Base-by-base conservation (phyloP, 2,888 invertebrate genomes). In the Trypoxylon attenuatum region DNA sequence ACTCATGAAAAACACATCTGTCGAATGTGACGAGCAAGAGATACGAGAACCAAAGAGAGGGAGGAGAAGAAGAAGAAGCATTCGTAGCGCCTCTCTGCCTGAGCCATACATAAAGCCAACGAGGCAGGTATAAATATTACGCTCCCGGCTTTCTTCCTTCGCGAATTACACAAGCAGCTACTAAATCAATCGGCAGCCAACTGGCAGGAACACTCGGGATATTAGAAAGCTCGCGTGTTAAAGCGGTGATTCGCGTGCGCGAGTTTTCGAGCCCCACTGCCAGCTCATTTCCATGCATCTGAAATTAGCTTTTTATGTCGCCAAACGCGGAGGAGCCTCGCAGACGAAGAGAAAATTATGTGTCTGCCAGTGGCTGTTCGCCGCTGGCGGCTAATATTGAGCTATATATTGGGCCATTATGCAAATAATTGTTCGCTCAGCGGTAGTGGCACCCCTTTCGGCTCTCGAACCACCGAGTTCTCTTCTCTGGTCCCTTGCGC, bases 71-170 rank as follows among this genome's bases (percentile, higher is more conserved):
- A 23, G 54, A 13, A 33, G 33, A 33, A 22, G 16, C n/a, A 10
- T 19, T 46, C 18, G 25, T 27, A 21, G 27, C 58, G 47, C 42
- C 47, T 19, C 16, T 33, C 53, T 41, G 70, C 59, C 66, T 70
- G 47, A 56, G 43, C 41, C 61, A 60, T 59, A 65, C 72, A 66
- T 66, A 63, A 71, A 70, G 53, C 69, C 77, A 64, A 61, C 67
- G 66, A 66, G 68, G 65, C 69, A 66, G 68, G 65, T 68, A 73
- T 78, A 76, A 78, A 69, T 78, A 78, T 76, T 58, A 60, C 62
- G 68, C 64, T 54, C 68, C 62, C 21, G 57, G 68, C 76, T 72
- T 74, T 69, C 65, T 63, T 54, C 62, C 18, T 47, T 50, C 47
- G 42, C 58, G 61, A 63, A 72, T 73, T 64, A 70, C 45, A 57